Evolutionary conservation across 2,888 invertebrate genomes (phyloP), one percentile per base, ranked within the genome.

Genomic region (Thalpophila matura): DNA sequence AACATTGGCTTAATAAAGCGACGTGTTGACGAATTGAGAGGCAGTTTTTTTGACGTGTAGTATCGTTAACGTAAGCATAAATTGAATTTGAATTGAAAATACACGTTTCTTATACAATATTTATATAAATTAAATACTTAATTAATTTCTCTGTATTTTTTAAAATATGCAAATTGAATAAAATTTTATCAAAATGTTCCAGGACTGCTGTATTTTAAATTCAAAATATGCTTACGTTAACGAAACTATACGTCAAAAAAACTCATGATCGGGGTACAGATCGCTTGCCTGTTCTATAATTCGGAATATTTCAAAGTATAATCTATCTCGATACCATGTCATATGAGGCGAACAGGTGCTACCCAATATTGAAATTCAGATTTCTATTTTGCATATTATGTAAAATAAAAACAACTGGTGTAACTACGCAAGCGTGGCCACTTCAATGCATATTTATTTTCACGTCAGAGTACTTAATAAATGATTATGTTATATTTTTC

Each of bases 311-410:
- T 63, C 51, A 67, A 71, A 56, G 74, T 63, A 56, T 61, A 71
- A 67, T 74, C 33, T 56, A 46, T 67, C 33, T 24, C 40, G 54
- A 74, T 62, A 51, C 56, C 59, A 70, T 65, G 60, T 67, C n/a
- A 73, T 43, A 69, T 59, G 42, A 42, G 37, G 54, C 18, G 37
- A 31, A 33, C 77, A 77, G 75, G 64, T 74, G 76, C 40, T 50
- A 31, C 40, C 67, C 67, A 70, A 68, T 73, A 79, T 79, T 79
- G 77, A 79, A 77, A 76, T 79, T 75, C 77, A 73, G 71, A 79
- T 79, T 79, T 71, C 64, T 65, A 61, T 77, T 79, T 79, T 79
- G 79, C 79, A 77, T 77, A 68, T n/a, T 64, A 79, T 77, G 77
- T 67, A 70, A 79, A 79, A 73, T 75, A 63, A 58, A 73, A 42